Base-by-base conservation (phyloP, 2,113 vertebrate species). In the Noturus placidus region DNA sequence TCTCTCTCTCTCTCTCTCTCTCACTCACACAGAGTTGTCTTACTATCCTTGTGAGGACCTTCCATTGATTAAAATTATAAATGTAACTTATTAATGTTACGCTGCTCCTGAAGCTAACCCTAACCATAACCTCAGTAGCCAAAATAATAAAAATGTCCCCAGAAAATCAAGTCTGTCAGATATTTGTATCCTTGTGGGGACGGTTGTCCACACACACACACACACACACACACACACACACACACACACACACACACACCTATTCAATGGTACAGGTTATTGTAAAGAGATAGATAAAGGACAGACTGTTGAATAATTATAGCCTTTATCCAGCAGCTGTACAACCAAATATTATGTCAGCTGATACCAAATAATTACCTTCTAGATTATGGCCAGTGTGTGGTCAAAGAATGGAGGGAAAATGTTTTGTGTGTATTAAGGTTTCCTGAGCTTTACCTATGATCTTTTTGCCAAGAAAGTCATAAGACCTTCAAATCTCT, bases 221-320 rank as follows among this genome's bases (percentile, higher is more conserved):
- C 67, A 79, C 38, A 86, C 27, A 72, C 50, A 74, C 72, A 79
- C 74, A 82, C 42, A 87, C 50, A 80, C 54, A 84, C 27, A 85
- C 50, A 65, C 87, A 83, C 84, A 82, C 13, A 67, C 30, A 89
- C 30, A 57, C 10, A 85, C 54, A 25, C 42, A 77, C 30, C 20
- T 50, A n/a, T 83, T 86, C 2, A 46, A 17, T 79, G 61, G 77
- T 82, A 83, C 84, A 82, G 84, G 85, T 57, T 84, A 69, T 86
- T 86, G 54, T 82, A 72, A 63, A 27, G 35, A 69, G 30, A 72
- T 56, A 74, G 33, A 88, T 82, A 65, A 61, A 78, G 72, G 87
- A 84, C 81, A 27, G 84, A 50, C 85, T 82, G 33, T 69, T 85
- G 85, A 88, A 85, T 90, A 86, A 88, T 88, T 88, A 82, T 15